Base-by-base conservation (phyloP, 2,797 vertebrate genomes). In the Pseudochirops cupreus region DNA sequence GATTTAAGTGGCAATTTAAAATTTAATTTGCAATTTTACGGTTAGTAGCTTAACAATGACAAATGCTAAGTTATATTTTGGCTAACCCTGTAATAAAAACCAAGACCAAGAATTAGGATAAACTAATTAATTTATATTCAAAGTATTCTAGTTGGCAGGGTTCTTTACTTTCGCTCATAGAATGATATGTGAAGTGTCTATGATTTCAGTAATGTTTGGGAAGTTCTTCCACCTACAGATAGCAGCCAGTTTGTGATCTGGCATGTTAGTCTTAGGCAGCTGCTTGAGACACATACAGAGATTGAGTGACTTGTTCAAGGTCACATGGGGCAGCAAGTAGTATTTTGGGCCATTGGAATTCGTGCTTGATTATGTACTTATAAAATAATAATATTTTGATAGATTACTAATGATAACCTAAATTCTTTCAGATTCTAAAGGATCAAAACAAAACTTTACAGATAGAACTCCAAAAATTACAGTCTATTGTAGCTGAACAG, bases 401-500 rank as follows among this genome's bases (percentile, higher is more conserved):
- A 50, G 26, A 62, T 96, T 96, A 26, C 24, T 46, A 28, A 87
- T 87, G 74, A 87, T 24, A 87, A 87, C 1, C 39, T 94, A 54
- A 5, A 95, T 98, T 98, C 29, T 98, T 98, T n/a, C 92, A 99
- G 99, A 98, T 99, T 98, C 98, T 99, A 94, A 99, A 99, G 98
- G 99, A 99, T 95, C 99, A 99, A 56, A 99, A 99, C 96, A 39
- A 99, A 97, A 39, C 98, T 52, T 98, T 99, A 97, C 99, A 99
- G 96, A 98, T 98, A 96, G 99, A 99, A 97, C 97, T 99, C 97
- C 99, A 99, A 98, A 99, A 99, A 98, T 99, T 99, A 98, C 99
- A 99, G 98, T 98, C 99, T 98, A 98, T 99, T 98, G 98, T 99
- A 97, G 99, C 99, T 98, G 99, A 99, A 97, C 99, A 99, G 99